Percentiles rank a stretch among this genome's conserved stretches.
Conservation (phyloP, 2,113 vertebrate species). For the Phrynocephalus versicolor region DNA sequence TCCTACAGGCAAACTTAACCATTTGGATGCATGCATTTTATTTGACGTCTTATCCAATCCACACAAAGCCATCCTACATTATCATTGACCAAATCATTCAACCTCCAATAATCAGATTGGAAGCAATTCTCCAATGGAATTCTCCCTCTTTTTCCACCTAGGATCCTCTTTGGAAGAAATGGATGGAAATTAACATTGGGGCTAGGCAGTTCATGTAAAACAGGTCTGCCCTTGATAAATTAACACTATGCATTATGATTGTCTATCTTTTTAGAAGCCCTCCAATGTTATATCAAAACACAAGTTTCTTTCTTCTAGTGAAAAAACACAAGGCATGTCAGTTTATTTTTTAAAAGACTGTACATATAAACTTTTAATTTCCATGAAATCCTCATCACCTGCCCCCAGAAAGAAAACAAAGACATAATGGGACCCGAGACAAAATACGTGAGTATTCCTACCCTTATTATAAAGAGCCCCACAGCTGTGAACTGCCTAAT, state of each 20-base stretch:
- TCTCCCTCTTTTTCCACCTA: background rate
- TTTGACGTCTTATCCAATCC: background rate
- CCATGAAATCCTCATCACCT: background rate
- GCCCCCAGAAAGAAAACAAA: constrained; percentile 6
- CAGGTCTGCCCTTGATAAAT: background rate
- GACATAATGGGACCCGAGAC: constrained; percentile 41
- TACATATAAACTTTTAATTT: background rate
- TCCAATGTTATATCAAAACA: background rate
- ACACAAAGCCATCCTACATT: background rate
- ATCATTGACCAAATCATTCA: background rate
- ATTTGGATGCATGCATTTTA: background rate
- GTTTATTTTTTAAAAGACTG: background rate
- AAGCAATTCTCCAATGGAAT: background rate
- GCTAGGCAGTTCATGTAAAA: background rate
- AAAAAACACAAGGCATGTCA: background rate
- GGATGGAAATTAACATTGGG: background rate
- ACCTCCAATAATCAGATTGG: too few relatives aligned
- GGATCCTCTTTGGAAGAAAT: background rate
- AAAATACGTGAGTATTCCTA: constrained; percentile 47
- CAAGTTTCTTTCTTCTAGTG: background rate
- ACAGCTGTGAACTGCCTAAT: constrained; percentile 60
- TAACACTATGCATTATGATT: background rate
- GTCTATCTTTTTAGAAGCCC: background rate
- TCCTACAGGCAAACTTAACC: background rate
- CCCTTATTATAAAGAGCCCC: constrained; percentile 60